phyloP scores from a whole-genome alignment of 1,140 invertebrate species.

The Aleiodes sp. region DNA sequence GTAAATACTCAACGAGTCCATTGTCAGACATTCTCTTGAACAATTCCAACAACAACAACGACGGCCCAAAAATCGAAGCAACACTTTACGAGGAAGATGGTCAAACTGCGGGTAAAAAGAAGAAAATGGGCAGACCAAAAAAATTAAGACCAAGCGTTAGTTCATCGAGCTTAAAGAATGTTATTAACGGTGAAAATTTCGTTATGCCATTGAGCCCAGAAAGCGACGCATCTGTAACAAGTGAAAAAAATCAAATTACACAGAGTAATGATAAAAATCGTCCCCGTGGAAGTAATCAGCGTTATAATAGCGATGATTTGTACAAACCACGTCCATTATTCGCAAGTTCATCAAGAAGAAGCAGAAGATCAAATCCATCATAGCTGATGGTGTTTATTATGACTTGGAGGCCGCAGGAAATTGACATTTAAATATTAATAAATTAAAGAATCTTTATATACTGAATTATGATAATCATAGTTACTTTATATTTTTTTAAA shows the following conservation, averaged over 20 bases:
- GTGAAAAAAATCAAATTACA: conserved; percentile 49
- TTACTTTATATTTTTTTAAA: conserved; percentile 1
- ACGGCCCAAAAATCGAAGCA: conserved; percentile 42
- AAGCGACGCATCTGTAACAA: conserved; percentile 62
- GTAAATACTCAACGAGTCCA: conserved; percentile 54
- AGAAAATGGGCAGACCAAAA: conserved; percentile 52
- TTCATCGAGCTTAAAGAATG: conserved; percentile 38
- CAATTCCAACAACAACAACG: conserved; percentile 58
- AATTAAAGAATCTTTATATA: too few relatives aligned
- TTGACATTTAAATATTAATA: not conserved
- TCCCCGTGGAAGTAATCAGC: conserved; percentile 62
- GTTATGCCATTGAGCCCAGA: conserved; percentile 64
- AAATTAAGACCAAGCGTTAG: conserved; percentile 42
- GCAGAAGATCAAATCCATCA: conserved; percentile 55
- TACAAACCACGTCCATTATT: conserved; percentile 74
- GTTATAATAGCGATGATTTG: conserved; percentile 74
- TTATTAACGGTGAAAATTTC: conserved; percentile 60
- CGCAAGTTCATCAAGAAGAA: conserved; percentile 63
- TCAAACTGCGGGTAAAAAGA: conserved; percentile 43
- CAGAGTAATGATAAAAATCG: conserved; percentile 31
- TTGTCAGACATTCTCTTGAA: conserved; percentile 54
- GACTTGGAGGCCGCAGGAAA: not conserved
- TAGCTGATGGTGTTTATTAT: conserved; percentile 6
- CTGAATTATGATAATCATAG: not conserved
- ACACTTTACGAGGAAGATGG: conserved; percentile 35